Conservation (phyloP, 2,113 vertebrate species). For the Anhinga rufa region DNA sequence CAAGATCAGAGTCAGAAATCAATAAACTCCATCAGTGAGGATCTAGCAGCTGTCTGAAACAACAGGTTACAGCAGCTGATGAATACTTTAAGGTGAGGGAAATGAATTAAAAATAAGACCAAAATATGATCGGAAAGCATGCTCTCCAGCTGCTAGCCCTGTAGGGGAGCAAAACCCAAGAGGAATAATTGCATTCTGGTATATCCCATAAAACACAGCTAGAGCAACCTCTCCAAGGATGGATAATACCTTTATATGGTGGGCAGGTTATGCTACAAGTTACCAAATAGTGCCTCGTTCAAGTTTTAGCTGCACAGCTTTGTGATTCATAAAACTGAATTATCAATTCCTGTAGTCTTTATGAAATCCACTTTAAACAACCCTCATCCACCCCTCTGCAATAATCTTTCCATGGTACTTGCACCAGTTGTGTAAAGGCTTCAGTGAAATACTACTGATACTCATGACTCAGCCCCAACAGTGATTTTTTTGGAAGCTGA, state of each 20-base stretch:
- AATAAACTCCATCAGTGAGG: slow-evolving; percentile 26
- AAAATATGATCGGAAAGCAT: slow-evolving; percentile 9
- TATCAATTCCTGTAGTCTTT: background rate
- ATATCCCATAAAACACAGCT: background rate
- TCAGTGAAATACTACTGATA: background rate
- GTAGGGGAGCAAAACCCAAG: background rate
- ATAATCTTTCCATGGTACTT: background rate
- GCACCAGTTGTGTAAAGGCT: background rate
- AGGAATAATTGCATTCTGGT: background rate
- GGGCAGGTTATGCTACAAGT: background rate
- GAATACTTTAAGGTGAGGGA: slow-evolving; percentile 3
- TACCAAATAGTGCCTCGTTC: background rate
- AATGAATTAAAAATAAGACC: slow-evolving; percentile 20
- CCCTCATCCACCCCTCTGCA: background rate
- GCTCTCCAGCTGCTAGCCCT: background rate
- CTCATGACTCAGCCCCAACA: background rate
- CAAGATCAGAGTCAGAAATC: slow-evolving; percentile 23
- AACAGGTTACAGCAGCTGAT: slow-evolving; percentile 8
- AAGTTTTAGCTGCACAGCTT: background rate
- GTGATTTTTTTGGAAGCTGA: background rate
- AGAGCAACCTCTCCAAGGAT: background rate
- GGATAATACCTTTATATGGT: background rate
- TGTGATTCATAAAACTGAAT: background rate
- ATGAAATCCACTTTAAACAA: background rate
- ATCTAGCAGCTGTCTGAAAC: slow-evolving; percentile 8